phyloP scores from a whole-genome alignment of 2,888 invertebrate species.

The Scaptomyza caliginosa region DNA sequence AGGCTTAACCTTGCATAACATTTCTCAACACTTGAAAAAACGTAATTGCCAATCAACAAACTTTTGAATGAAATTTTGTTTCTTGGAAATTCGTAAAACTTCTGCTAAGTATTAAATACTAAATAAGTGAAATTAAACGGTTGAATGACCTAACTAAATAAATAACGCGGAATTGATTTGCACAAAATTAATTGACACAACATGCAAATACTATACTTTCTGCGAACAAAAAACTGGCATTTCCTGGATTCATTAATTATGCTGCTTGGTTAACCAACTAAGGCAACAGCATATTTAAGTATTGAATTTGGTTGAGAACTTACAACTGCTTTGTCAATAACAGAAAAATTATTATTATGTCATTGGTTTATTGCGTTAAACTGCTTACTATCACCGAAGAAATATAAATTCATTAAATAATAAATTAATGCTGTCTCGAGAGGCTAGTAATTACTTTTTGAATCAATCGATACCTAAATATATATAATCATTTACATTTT shows the following conservation, averaged over 20 bases:
- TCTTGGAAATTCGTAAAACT: background rate
- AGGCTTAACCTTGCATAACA: background rate
- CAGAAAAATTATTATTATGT: too few species aligned
- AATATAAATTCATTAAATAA: background rate
- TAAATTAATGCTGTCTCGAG: background rate
- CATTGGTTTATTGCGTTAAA: background rate
- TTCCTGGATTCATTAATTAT: background rate
- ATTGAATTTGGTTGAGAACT: too few species aligned
- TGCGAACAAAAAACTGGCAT: background rate
- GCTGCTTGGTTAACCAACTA: background rate
- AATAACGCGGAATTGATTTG: background rate
- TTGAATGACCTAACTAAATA: too few species aligned
- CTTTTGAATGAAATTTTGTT: background rate
- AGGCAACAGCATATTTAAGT: too few species aligned
- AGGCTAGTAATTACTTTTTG: background rate
- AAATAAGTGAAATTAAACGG: background rate
- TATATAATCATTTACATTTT: background rate
- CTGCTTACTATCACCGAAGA: too few species aligned
- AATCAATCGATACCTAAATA: too few species aligned
- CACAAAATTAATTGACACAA: background rate
- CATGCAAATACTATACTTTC: background rate
- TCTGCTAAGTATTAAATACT: background rate
- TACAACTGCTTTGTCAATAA: too few species aligned
- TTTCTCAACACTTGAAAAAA: background rate
- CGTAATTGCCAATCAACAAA: background rate